A percentile compares a stretch with the other conserved stretches of the same genome.
Evolutionary conservation across 2,797 vertebrate genomes (phyloP).

Genomic region (Acanthornis magna): DNA sequence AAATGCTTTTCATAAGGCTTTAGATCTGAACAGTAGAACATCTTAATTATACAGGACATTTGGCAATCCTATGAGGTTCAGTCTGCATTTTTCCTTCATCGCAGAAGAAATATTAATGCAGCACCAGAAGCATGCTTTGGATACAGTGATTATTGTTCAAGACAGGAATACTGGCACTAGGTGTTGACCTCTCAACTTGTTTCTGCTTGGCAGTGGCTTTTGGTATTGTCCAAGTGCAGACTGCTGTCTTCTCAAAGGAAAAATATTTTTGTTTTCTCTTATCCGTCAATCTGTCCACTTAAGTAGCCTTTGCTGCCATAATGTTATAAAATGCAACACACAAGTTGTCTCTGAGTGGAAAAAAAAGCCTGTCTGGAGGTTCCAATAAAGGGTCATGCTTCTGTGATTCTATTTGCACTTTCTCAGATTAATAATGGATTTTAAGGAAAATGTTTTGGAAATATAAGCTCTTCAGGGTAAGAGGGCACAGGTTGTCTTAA

Average conservation of each 20-base stretch:
- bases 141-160: constrained; percentile 11
- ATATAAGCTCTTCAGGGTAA: not conserved
- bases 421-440: not conserved
- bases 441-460: not conserved
- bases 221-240: not conserved
- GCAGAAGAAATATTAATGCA: constrained; percentile 27
- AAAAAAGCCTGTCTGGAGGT: not conserved
- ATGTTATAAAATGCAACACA: not conserved
- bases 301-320: not conserved
- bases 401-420: not conserved
- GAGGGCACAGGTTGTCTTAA: not conserved
- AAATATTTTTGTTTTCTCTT: constrained; percentile 53
- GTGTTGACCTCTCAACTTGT: constrained; percentile 25
- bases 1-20: not conserved
- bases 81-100: constrained; percentile 22
- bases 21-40: not conserved
- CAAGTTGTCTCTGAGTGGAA: not conserved
- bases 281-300: constrained; percentile 15
- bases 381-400: not conserved
- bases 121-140: not conserved
- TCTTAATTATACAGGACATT: not conserved
- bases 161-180: not conserved
- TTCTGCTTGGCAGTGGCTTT: constrained; percentile 40
- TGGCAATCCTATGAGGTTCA: not conserved
- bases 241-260: constrained; percentile 32